Conservation (phyloP, 2,888 invertebrate species). For the Coelopa pilipes region DNA sequence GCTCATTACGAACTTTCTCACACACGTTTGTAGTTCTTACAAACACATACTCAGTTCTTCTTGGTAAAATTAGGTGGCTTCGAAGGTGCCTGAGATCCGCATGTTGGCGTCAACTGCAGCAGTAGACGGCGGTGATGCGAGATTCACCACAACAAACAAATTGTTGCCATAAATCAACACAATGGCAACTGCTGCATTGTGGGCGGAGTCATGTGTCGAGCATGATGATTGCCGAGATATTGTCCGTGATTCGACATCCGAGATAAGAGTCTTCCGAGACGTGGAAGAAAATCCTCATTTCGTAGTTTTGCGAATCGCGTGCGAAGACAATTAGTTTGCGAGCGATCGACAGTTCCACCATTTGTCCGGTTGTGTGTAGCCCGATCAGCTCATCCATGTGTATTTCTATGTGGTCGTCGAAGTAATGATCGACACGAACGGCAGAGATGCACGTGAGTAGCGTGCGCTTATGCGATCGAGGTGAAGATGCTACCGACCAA, state of each 20-base stretch:
- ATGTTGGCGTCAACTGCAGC: neutral
- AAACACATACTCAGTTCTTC: too few species aligned
- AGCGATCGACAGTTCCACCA: neutral
- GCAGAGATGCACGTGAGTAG: neutral
- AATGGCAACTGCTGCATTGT: slow-evolving; percentile 26
- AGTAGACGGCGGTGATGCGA: too few species aligned
- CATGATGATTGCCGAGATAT: neutral
- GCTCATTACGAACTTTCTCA: too few species aligned
- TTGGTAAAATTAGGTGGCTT: too few species aligned
- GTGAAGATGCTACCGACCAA: too few species aligned
- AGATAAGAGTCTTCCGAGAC: too few species aligned
- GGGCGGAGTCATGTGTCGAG: slow-evolving; percentile 17
- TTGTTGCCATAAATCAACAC: slow-evolving; percentile 31
- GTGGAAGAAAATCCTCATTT: neutral
- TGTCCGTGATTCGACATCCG: too few species aligned
- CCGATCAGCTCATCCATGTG: too few species aligned
- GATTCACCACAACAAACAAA: slow-evolving; percentile 11
- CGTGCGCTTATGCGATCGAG: too few species aligned
- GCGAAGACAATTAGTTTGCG: slow-evolving; percentile 16
- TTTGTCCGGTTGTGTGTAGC: too few species aligned
- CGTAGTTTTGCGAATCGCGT: slow-evolving; percentile 4
- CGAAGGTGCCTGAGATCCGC: neutral
- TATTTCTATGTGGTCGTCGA: neutral
- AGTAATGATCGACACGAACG: neutral
- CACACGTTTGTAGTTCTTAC: too few species aligned